Conservation (phyloP, 1,140 invertebrate genomes). For the Eurosta solidaginis region DNA sequence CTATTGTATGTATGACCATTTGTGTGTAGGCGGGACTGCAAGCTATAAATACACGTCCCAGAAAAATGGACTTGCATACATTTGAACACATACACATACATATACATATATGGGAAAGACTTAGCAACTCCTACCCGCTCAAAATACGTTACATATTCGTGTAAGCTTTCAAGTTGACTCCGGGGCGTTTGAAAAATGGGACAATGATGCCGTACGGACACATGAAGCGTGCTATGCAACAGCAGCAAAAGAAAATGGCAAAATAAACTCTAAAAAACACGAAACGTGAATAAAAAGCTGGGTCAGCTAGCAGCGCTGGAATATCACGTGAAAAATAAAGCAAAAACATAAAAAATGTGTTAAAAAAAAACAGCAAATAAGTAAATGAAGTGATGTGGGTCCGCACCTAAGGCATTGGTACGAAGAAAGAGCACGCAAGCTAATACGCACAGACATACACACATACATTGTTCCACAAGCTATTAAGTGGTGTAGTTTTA, state of each 20-base stretch:
- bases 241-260: too few species aligned
- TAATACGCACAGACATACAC: not conserved
- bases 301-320: not conserved
- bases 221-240: not conserved
- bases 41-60: not conserved
- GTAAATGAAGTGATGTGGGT: not conserved
- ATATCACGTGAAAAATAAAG: too few species aligned
- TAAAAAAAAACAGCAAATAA: not conserved
- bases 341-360: not conserved
- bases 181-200: conserved; percentile 22
- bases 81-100: not conserved
- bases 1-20: not conserved
- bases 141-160: not conserved
- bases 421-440: not conserved
- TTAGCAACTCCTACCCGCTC: not conserved
- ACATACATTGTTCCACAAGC: not conserved
- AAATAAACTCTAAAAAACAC: not conserved
- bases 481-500: not conserved
- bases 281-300: not conserved
- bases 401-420: not conserved
- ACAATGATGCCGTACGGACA: not conserved
- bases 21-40: not conserved
- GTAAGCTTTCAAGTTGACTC: conserved; percentile 23
- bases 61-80: too few species aligned
- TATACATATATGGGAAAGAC: not conserved